Evolutionary conservation across 2,888 invertebrate genomes (phyloP).

Genomic region (Ophion obscuratus): DNA sequence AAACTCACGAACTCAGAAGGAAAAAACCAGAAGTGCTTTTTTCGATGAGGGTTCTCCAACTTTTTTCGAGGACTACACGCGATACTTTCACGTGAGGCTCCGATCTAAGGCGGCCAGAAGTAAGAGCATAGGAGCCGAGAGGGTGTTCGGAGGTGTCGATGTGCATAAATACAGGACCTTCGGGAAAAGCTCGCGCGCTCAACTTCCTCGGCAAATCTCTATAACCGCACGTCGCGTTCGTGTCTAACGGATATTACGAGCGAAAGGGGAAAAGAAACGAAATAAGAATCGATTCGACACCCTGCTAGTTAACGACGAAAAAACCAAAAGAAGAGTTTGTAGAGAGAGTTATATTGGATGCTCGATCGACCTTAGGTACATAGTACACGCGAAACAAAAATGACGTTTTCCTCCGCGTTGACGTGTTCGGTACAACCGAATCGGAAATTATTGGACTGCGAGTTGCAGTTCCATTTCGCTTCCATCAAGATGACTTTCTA

Average conservation of each 20-base stretch:
- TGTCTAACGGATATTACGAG: conserved; percentile 78
- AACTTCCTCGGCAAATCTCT: conserved; percentile 43
- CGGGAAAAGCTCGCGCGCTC: conserved; percentile 58
- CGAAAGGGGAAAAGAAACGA: conserved; percentile 68
- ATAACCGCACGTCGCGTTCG: conserved; percentile 73
- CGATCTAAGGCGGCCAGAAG: conserved; percentile 8
- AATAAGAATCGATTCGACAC: conserved; percentile 78
- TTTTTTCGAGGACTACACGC: conserved; percentile 26
- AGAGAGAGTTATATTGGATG: conserved; percentile 56
- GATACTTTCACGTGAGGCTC: conserved; percentile 2
- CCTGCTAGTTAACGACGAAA: conserved; percentile 40
- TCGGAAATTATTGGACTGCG: too few relatives aligned
- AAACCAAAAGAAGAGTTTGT: too few relatives aligned
- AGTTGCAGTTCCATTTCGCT: too few relatives aligned
- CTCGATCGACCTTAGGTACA: conserved; percentile 47
- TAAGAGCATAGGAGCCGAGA: conserved; percentile 6
- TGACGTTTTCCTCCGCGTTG: too few relatives aligned
- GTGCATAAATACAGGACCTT: conserved; percentile 56
- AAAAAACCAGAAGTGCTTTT: conserved; percentile 27
- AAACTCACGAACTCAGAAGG: background rate
- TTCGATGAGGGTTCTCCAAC: conserved; percentile 22
- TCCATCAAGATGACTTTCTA: too few relatives aligned
- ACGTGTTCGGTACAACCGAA: too few relatives aligned
- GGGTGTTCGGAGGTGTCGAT: conserved; percentile 47
- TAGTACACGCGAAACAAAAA: too few relatives aligned